Conservation (phyloP, 2,797 vertebrate genomes). For the Molothrus ater region DNA sequence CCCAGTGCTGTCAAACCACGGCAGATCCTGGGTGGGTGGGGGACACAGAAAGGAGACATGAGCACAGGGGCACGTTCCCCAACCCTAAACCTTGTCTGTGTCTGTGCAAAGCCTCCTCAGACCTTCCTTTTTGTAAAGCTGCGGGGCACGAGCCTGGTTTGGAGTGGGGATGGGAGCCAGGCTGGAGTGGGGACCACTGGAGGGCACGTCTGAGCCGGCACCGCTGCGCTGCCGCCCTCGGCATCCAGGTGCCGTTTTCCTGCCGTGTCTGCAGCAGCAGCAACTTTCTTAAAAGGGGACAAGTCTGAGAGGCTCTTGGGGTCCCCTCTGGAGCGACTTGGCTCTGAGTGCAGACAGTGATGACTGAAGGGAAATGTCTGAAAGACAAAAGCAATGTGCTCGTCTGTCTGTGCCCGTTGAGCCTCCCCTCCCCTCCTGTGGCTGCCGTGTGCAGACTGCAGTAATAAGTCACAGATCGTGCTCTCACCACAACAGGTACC, state of each 20-base stretch:
- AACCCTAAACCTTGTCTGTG: neutral
- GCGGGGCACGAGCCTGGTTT: neutral
- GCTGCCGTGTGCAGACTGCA: neutral
- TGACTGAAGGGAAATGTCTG: neutral
- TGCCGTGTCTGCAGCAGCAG: neutral
- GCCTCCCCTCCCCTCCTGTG: neutral
- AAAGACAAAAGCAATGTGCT: neutral
- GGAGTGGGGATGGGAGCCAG: neutral
- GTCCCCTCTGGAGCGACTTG: neutral
- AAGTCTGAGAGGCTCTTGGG: neutral
- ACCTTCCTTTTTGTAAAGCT: neutral
- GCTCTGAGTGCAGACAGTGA: neutral
- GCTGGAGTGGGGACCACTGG: conserved; percentile 26
- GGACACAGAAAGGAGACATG: neutral
- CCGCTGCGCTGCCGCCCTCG: neutral
- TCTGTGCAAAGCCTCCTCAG: neutral
- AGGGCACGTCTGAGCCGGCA: conserved; percentile 28
- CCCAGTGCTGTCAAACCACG: neutral
- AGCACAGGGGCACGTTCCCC: neutral
- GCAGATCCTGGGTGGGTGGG: neutral
- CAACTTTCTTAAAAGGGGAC: neutral
- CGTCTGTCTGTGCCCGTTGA: neutral
- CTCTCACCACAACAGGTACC: neutral
- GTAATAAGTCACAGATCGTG: neutral
- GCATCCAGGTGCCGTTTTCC: neutral